These are phyloP conservation scores for Harpegnathos saltator DNA, from an alignment of 1,140 invertebrate genomes.

Conservation along the genomic window DNA sequence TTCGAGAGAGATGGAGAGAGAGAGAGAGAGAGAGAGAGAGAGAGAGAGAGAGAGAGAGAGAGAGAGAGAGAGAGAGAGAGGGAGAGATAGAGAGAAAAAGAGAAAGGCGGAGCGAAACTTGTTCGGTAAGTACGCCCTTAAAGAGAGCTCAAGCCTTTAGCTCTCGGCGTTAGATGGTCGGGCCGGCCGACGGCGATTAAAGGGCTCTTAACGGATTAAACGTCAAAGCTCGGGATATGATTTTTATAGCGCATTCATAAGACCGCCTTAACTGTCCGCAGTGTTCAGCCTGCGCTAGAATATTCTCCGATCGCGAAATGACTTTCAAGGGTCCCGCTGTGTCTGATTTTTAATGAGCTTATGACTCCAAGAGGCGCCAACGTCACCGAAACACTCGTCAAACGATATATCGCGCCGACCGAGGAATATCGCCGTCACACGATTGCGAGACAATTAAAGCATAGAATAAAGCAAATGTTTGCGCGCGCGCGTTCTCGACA, in stretches of 20 bases:
- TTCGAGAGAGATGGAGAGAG: conserved; percentile 25
- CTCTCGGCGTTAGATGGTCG: conserved; percentile 45
- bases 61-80: background rate
- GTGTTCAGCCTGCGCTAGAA: background rate
- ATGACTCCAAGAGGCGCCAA: too few relatives aligned
- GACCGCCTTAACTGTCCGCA: background rate
- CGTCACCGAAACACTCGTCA: too few relatives aligned
- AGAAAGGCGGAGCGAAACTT: conserved; percentile 23
- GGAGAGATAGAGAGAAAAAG: too few relatives aligned
- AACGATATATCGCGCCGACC: too few relatives aligned
- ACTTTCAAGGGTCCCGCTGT: too few relatives aligned
- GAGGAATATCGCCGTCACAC: too few relatives aligned
- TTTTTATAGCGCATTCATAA: conserved; percentile 14
- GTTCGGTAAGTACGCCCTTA: conserved; percentile 64
- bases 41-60: conserved; percentile 5
- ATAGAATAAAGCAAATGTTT: too few relatives aligned
- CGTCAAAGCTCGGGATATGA: conserved; percentile 4
- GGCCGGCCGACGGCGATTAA: conserved; percentile 24
- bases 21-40: background rate
- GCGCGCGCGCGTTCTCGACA: too few relatives aligned
- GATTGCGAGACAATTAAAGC: too few relatives aligned
- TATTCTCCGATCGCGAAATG: too few relatives aligned
- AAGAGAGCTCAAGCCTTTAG: conserved; percentile 54
- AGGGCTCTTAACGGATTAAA: conserved; percentile 41
- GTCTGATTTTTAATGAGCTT: too few relatives aligned